Evolutionary conservation across 1,140 invertebrate species (phyloP).

Genomic region (Temnothorax nylanderi): DNA sequence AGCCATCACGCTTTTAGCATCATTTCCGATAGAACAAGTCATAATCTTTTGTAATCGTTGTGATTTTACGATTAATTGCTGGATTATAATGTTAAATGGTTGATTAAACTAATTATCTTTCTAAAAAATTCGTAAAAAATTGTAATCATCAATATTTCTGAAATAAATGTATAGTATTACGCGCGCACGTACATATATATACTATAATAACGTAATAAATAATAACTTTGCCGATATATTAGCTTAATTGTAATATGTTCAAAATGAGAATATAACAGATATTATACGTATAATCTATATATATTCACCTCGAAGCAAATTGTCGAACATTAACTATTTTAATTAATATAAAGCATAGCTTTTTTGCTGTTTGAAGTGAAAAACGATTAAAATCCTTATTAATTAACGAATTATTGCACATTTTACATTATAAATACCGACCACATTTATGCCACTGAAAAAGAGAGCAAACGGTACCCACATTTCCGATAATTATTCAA

Average conservation of each 20-base stretch:
- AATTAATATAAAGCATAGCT: not conserved
- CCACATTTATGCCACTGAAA: not conserved
- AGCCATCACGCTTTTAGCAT: constrained; percentile 22
- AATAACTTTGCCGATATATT: not conserved
- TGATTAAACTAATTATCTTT: not conserved
- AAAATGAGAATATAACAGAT: too few relatives aligned
- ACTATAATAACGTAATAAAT: not conserved
- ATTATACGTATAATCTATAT: too few relatives aligned
- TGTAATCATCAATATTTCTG: not conserved
- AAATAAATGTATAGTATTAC: not conserved
- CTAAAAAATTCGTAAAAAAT: not conserved
- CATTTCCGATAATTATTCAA: constrained; percentile 1
- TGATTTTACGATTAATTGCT: not conserved
- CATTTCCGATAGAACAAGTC: constrained; percentile 17
- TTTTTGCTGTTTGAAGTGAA: not conserved
- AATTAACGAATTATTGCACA: constrained; percentile 17
- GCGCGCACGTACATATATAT: not conserved
- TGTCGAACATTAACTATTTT: not conserved
- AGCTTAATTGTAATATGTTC: too few relatives aligned
- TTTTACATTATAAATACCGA: constrained; percentile 17
- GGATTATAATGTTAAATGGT: not conserved
- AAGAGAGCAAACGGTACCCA: not conserved
- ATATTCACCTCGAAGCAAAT: not conserved
- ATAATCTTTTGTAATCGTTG: constrained; percentile 37
- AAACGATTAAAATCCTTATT: constrained; percentile 4